Percentiles rank a stretch among this genome's conserved stretches.
Evolutionary conservation across 2,113 vertebrate genomes (phyloP).

Genomic region (Dicentrarchus labrax): DNA sequence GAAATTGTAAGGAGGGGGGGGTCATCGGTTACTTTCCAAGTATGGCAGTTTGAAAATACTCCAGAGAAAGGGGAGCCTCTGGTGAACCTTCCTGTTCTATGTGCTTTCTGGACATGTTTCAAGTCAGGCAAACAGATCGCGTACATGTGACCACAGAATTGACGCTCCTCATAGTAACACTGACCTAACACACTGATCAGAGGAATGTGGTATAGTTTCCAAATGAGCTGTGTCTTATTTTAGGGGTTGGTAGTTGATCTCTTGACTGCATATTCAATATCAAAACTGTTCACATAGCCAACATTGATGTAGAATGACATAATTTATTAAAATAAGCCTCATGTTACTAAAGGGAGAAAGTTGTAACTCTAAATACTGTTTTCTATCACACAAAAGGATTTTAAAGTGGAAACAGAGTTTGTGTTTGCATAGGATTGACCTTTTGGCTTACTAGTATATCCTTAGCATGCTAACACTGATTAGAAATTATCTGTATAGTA

Average conservation of each 20-base stretch:
- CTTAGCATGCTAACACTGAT: slow-evolving; percentile 67
- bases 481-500: slow-evolving; percentile 60
- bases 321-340: slow-evolving; percentile 28
- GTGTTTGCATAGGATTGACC: slow-evolving; percentile 37
- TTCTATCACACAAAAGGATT: slow-evolving; percentile 2
- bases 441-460: slow-evolving; percentile 49
- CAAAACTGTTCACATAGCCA: slow-evolving; percentile 27
- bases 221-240: slow-evolving; percentile 50
- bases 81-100: slow-evolving; percentile 37
- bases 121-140: slow-evolving; percentile 35
- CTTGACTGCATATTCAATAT: slow-evolving; percentile 39
- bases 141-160: slow-evolving; percentile 23
- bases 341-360: slow-evolving; percentile 4
- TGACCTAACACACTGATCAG: slow-evolving; percentile 22
- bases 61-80: slow-evolving; percentile 53
- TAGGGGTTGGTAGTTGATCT: slow-evolving; percentile 1
- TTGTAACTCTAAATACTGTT: slow-evolving; percentile 4
- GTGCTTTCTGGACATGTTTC: slow-evolving; percentile 33
- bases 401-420: slow-evolving; percentile 12
- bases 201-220: slow-evolving; percentile 23
- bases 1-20: slow-evolving; percentile 54
- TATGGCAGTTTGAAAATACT: slow-evolving; percentile 64
- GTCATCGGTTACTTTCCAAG: slow-evolving; percentile 56
- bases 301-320: slow-evolving; percentile 30
- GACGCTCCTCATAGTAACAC: slow-evolving; percentile 12